Evolutionary conservation across 1,140 invertebrate genomes (phyloP), one percentile per base, ranked within the genome.

Genomic region (Pseudomyrmex cubaensis): DNA sequence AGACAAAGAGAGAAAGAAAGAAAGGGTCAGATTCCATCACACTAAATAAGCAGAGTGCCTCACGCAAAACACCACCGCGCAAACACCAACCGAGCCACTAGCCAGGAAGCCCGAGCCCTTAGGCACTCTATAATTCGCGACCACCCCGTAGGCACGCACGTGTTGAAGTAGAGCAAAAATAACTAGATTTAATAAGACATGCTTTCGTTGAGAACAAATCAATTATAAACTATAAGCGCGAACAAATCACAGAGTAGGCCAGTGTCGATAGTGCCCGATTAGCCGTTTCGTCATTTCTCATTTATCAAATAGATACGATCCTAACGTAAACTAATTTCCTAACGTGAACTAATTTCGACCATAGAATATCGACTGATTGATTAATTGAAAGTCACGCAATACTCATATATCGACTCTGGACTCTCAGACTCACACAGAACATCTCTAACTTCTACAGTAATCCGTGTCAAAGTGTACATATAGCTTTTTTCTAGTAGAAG

Each of bases 1-100:
- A 83, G 87, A 52, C 50, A 52, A 52, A 52, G 64, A 61, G 35
- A 35, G 95, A 93, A 35, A 83, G 88, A 52, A 10, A 52, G 7
- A 52, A 64, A 61, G 67, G 63, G 57, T 85, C 66, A 85, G 35
- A 75, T 78, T 69, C 57, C 87, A 85, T 20, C 77, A 85, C 76
- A 75, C 50, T 83, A 78, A 72, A 87, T 73, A 88, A 69, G 69
- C 84, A 88, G 61, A 74, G 84, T 62, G 64, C 77, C 35, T 7
- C 35, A 35, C 5, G 35, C 35, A 35, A 35, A 35, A 35, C 35
- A 35, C 35, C 72, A 50, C 61, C 85, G 88, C 77, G 69, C 73
- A 73, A 88, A 87, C 83, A 87, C 63, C 56, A 70, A 82, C 66
- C 54, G 72, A 87, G 86, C 75, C 83, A 87, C 76, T 76, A 88